Evolutionary conservation across 2,113 vertebrate genomes (phyloP).

Genomic region (Chelonoidis abingdonii): DNA sequence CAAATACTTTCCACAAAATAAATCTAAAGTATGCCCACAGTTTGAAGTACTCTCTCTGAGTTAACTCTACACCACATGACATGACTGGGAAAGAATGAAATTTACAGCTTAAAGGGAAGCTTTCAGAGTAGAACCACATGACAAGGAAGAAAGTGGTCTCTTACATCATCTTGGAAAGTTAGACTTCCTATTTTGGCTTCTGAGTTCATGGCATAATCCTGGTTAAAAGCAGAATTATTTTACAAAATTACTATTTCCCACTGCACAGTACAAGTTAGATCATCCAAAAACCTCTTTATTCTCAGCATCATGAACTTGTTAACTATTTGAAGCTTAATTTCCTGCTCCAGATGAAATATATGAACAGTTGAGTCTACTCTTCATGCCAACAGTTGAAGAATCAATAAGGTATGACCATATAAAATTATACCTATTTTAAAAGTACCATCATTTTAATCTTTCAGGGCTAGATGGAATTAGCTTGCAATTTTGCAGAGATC

Average conservation of each 20-base stretch:
- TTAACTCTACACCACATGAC: neutral
- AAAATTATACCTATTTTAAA: neutral
- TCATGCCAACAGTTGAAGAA: neutral
- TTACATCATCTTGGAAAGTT: neutral
- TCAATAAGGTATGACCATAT: neutral
- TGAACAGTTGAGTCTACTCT: neutral
- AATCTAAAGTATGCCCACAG: rapidly evolving
- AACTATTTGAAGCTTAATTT: neutral
- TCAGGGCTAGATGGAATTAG: neutral
- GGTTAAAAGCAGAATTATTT: neutral
- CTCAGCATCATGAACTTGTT: neutral
- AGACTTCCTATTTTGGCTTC: neutral
- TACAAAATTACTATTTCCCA: neutral
- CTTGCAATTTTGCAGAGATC: neutral
- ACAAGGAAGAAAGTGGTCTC: neutral
- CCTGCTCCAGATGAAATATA: neutral
- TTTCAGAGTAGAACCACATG: neutral
- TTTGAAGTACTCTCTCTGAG: neutral
- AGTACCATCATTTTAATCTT: neutral
- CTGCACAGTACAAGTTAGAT: neutral
- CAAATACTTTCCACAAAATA: neutral
- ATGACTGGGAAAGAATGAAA: neutral
- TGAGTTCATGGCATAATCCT: neutral
- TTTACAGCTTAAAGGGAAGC: neutral
- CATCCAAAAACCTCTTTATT: neutral